Percentiles rank a stretch among this genome's conserved stretches.
phyloP scores from a whole-genome alignment of 1,140 invertebrate genomes.

The Trichogramma pretiosum region DNA sequence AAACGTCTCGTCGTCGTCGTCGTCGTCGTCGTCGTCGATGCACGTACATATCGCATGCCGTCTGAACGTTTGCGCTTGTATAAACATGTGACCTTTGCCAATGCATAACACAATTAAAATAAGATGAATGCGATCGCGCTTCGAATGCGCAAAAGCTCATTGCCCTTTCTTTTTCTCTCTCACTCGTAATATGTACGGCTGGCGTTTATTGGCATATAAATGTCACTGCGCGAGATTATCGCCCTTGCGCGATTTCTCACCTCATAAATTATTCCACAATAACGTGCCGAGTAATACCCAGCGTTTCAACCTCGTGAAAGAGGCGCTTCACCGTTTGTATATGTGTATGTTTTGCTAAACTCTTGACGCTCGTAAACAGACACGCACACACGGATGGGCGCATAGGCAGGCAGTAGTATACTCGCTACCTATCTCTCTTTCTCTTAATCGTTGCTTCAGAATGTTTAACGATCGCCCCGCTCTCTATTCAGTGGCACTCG shows the following conservation, averaged over 20 bases:
- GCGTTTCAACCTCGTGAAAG: conserved; percentile 40
- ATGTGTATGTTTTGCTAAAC: no score
- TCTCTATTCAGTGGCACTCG: no score
- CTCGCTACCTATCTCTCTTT: no score
- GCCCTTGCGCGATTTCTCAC: conserved; percentile 44
- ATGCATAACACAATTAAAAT: conserved; percentile 37
- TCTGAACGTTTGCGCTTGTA: no score
- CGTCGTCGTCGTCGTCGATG: no score
- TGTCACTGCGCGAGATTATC: conserved; percentile 48
- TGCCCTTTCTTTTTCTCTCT: no score
- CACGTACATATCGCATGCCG: no score
- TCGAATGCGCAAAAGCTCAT: neutral
- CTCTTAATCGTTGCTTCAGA: conserved; percentile 27
- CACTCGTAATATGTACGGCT: neutral
- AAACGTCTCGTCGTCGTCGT: no score
- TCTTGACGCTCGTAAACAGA: no score
- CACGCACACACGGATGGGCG: neutral
- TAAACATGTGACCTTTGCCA: no score
- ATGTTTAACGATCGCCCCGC: conserved; percentile 28
- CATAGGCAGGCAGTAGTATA: no score
- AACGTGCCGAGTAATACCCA: conserved; percentile 45
- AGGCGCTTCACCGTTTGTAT: conserved; percentile 30
- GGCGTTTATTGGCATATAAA: conserved; percentile 48
- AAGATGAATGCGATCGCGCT: conserved; percentile 35
- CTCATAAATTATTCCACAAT: conserved; percentile 48